A percentile compares a stretch with the other conserved stretches of the same genome.
Evolutionary conservation across 2,113 vertebrate species (phyloP).

Genomic region (Crotophaga sulcirostris): DNA sequence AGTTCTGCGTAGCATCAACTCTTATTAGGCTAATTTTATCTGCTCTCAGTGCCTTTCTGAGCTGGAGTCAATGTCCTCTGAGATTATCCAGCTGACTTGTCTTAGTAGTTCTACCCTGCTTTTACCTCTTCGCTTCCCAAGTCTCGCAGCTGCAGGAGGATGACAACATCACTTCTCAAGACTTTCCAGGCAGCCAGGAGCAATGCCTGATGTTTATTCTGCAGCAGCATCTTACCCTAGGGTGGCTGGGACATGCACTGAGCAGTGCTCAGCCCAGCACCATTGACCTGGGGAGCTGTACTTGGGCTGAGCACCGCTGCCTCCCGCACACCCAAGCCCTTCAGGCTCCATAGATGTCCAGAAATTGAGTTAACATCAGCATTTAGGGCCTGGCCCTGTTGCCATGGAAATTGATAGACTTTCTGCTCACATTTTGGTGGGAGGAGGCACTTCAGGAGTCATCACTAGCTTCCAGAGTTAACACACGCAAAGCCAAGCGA

Average conservation of each 20-base stretch:
- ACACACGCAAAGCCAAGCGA: background rate
- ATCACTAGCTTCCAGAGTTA: background rate
- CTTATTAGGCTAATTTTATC: constrained; percentile 68
- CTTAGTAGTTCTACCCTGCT: background rate
- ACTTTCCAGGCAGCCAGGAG: background rate
- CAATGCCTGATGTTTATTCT: background rate
- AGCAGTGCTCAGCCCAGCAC: background rate
- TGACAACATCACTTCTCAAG: background rate
- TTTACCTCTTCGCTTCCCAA: background rate
- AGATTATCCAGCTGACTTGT: constrained; percentile 46
- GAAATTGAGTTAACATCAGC: background rate
- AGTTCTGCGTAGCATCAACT: constrained; percentile 49
- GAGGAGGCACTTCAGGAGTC: background rate
- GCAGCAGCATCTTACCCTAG: background rate
- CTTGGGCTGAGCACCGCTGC: background rate
- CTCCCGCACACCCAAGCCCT: background rate
- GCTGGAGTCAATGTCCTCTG: constrained; percentile 26
- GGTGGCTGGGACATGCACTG: fast-evolving
- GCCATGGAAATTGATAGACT: constrained; percentile 55
- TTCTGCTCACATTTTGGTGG: constrained; percentile 35
- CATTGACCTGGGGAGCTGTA: background rate
- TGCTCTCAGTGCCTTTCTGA: constrained; percentile 42
- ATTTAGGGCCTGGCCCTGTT: constrained; percentile 35
- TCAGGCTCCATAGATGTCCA: background rate
- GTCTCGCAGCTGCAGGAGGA: background rate